Base-by-base conservation (phyloP, 2,888 invertebrate genomes). In the Lithophane leautieri region DNA sequence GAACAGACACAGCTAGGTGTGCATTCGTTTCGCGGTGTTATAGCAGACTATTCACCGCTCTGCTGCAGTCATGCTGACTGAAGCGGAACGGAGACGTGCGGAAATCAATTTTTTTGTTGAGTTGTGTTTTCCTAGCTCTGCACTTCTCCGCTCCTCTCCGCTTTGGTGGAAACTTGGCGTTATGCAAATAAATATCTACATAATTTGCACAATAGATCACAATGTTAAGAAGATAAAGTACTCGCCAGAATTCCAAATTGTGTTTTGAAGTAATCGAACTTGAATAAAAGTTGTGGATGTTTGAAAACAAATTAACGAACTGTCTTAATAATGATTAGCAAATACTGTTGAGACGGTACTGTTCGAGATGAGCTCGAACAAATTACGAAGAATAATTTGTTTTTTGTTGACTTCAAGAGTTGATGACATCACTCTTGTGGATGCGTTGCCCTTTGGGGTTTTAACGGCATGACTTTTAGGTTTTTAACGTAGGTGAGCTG, bases 231-330 rank as follows among this genome's bases (percentile, higher is more conserved):
- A 73, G 76, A 77, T 73, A 81, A 81, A 79, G 78, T 81, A 78
- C 56, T 62, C 47, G 47, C 14, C 50, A 60, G 73, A 65, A 78
- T 63, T 60, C 68, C 78, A 85, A 85, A 85, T 85, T 85, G 78
- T 71, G 78, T 86, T 81, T 47, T 61, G 22, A 84, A 84, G 85
- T 81, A 84, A 85, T 84, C 75, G 78, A 86, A 84, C 78, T 86
- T 81, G 56, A 56, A 63, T 47, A 79, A 74, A 84, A 80, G 69
- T 81, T 75, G 28, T 40, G 42, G 65, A 73, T 82, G 60, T 63
- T 78, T 40, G 61, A 67, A 76, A 86, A 76, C 73, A 73, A 73
- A 82, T 86, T 78, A 85, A 84, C 72, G 66, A 86, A 86, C 70
- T 66, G 68, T 65, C 60, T 75, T 74, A 60, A 52, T 78, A 61